Conservation (phyloP, 2,797 vertebrate genomes). For the Tenualosa ilisha region DNA sequence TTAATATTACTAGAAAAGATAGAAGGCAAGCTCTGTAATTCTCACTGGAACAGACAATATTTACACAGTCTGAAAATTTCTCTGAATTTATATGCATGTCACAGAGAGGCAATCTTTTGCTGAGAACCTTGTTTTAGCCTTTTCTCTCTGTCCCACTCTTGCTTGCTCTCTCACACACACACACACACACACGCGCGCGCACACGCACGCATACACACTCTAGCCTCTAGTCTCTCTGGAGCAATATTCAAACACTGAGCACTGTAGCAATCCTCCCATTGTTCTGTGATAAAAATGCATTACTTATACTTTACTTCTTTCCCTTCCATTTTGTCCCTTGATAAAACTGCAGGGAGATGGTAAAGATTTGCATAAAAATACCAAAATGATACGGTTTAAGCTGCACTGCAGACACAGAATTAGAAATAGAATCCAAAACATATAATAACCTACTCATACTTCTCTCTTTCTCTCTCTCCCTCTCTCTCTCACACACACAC, state of each 20-base stretch:
- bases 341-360: neutral
- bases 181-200: neutral
- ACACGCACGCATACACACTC: neutral
- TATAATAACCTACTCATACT: neutral
- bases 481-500: neutral
- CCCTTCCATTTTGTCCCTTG: neutral
- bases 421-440: neutral
- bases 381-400: neutral
- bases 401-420: neutral
- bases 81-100: constrained; percentile 5
- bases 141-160: neutral
- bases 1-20: constrained; percentile 8
- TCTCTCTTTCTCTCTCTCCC: neutral
- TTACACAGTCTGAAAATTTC: constrained; percentile 18
- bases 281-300: neutral
- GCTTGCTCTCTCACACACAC: neutral
- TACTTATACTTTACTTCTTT: neutral
- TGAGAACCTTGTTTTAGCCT: neutral
- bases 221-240: constrained; percentile 25
- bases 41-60: constrained; percentile 28
- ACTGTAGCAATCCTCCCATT: neutral
- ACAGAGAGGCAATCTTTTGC: neutral
- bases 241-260: constrained; percentile 28
- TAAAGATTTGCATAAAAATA: neutral
- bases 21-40: constrained; percentile 10